phyloP scores from a whole-genome alignment of 2,113 vertebrate species.

The Lagopus leucura region DNA sequence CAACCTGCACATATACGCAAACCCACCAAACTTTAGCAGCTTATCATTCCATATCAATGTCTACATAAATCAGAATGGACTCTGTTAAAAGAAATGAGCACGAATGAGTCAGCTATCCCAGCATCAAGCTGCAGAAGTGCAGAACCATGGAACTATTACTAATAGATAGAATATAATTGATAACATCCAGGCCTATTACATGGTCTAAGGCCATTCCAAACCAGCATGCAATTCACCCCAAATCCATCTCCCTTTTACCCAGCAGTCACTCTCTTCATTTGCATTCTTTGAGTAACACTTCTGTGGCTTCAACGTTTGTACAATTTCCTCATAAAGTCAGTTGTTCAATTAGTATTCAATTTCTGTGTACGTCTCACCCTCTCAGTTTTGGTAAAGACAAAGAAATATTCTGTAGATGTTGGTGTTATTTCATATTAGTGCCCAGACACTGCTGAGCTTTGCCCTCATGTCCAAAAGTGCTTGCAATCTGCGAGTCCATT shows the following conservation, averaged over 20 bases:
- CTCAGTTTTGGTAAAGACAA: not conserved
- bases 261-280: not conserved
- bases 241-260: not conserved
- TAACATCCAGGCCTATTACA: not conserved
- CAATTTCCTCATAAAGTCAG: not conserved
- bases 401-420: not conserved
- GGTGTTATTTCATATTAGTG: not conserved
- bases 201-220: not conserved
- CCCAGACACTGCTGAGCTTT: not conserved
- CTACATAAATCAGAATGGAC: rapidly evolving
- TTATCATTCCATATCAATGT: not conserved
- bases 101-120: rapidly evolving
- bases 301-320: not conserved
- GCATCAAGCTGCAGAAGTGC: not conserved
- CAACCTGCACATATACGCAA: not conserved
- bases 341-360: not conserved
- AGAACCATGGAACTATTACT: not conserved
- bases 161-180: not conserved
- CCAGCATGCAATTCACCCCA: not conserved
- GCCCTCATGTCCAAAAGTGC: not conserved
- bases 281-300: not conserved
- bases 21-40: not conserved
- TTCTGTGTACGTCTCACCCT: not conserved
- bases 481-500: not conserved
- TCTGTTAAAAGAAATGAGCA: not conserved